Evolutionary conservation across 2,888 invertebrate species (phyloP).

Genomic region (Pyrrhia umbra): DNA sequence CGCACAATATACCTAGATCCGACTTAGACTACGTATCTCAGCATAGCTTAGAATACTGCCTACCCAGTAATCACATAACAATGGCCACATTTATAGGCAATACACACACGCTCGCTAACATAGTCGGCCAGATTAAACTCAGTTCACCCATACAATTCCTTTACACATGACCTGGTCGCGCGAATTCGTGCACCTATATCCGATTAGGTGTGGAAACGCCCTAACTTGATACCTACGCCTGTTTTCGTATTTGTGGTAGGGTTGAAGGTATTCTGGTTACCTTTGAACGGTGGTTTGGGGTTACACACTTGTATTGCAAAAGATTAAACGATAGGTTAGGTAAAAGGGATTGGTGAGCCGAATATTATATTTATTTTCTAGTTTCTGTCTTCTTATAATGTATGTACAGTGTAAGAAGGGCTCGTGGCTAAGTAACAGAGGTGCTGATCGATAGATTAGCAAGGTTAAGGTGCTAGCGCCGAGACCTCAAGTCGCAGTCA

Average conservation of each 20-base stretch:
- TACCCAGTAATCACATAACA: constrained; percentile 38
- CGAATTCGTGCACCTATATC: constrained; percentile 52
- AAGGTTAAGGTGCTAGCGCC: too few species aligned
- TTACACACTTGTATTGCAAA: neutral
- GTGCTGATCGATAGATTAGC: too few species aligned
- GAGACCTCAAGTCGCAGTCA: too few species aligned
- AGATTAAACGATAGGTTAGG: neutral
- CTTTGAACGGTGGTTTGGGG: neutral
- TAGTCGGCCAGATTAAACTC: constrained; percentile 39
- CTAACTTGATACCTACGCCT: constrained; percentile 14
- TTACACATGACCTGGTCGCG: constrained; percentile 43
- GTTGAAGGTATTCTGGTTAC: neutral
- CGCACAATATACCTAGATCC: too few species aligned
- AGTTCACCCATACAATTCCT: constrained; percentile 60
- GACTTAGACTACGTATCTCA: neutral
- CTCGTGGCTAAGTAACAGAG: too few species aligned
- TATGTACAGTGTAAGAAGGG: too few species aligned
- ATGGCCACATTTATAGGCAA: constrained; percentile 25
- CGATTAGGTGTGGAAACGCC: constrained; percentile 51
- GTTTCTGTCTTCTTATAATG: too few species aligned
- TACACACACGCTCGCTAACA: constrained; percentile 24
- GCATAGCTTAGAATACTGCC: constrained; percentile 9
- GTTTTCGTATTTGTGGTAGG: constrained; percentile 2
- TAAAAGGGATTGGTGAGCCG: neutral
- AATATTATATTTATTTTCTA: neutral